Base-by-base conservation (phyloP, 2,797 vertebrate species). In the Chelon auratus region DNA sequence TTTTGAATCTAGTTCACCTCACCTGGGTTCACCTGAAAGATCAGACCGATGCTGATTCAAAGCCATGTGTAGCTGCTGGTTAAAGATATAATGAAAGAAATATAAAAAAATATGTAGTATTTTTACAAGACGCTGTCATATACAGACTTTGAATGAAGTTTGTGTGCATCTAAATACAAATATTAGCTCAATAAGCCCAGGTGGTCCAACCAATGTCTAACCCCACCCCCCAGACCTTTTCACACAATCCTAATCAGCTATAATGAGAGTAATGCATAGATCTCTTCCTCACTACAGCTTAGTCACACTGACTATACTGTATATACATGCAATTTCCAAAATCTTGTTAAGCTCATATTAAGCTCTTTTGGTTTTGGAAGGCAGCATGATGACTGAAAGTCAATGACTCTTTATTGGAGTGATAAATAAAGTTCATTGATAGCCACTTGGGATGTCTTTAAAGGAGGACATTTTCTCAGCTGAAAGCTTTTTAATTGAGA, bases 401-500 rank as follows among this genome's bases (percentile, higher is more conserved):
- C 8, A 66, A 14, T 73, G 33, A 45, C 18, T 60, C 56, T 60
- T 64, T 75, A 59, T 60, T 39, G 10, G n/a, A 52, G 4, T 60
- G 72, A 83, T 85, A 53, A 81, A 61, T 83, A 62, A 62, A 81
- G 56, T 68, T 64, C 42, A 76, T 13, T 62, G 33, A 73, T 52
- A 64, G 54, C 43, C 72, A 62, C 65, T 53, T 69, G 75, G 50
- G 42, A 65, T 72, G 57, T 74, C 50, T 61, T 76, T 12, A 64
- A 75, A 48, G 51, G 26, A 72, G 54, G 43, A 71, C 60, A 77
- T 55, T 56, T 36, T 81, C 59, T 65, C 39, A 52, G 30, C 61
- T 71, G 64, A 81, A 72, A 76, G 77, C 42, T 55, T 81, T 81
- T 86, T 85, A 87, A 83, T 78, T 84, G 72, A 84, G 76, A 71